A percentile compares a stretch with the other conserved stretches of the same genome.
Conservation (phyloP, 1,140 invertebrate genomes). For the Nasonia giraulti region DNA sequence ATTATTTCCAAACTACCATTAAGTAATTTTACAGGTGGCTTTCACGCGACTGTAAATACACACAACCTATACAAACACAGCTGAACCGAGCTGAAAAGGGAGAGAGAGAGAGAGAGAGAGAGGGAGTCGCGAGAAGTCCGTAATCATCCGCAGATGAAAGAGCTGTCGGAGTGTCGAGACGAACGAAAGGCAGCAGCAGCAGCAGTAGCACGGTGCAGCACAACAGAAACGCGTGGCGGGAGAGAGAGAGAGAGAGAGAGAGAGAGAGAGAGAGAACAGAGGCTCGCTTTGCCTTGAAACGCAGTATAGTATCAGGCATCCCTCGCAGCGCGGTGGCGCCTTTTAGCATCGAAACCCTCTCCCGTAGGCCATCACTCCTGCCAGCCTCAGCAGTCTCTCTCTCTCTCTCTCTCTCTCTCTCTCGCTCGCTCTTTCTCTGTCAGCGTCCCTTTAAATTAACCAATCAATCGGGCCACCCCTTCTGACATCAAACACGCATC, state of each 20-base stretch:
- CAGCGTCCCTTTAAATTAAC: constrained; percentile 71
- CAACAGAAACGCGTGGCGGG: constrained; percentile 62
- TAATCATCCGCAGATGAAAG: constrained; percentile 74
- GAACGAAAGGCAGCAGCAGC: constrained; percentile 63
- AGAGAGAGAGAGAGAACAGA: constrained; percentile 57
- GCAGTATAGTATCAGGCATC: constrained; percentile 49
- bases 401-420: constrained; percentile 57
- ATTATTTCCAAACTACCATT: constrained; percentile 63
- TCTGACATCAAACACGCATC: constrained; percentile 68
- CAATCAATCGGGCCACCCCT: constrained; percentile 67
- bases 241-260: not conserved
- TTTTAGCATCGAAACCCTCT: constrained; percentile 45
- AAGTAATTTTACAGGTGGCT: constrained; percentile 60
- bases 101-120: constrained; percentile 21
- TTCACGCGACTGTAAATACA: not conserved
- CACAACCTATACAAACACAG: not conserved
- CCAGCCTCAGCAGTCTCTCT: constrained; percentile 62
- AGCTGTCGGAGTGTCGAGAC: constrained; percentile 72
- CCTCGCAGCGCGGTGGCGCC: constrained; percentile 56
- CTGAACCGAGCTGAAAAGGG: not conserved
- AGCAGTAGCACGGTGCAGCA: constrained; percentile 54
- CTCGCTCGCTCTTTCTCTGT: constrained; percentile 56
- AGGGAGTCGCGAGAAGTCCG: constrained; percentile 55
- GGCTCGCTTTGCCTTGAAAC: constrained; percentile 43
- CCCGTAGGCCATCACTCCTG: constrained; percentile 55